Conservation (phyloP, 2,797 vertebrate species). For the Phoeniculus purpureus region DNA sequence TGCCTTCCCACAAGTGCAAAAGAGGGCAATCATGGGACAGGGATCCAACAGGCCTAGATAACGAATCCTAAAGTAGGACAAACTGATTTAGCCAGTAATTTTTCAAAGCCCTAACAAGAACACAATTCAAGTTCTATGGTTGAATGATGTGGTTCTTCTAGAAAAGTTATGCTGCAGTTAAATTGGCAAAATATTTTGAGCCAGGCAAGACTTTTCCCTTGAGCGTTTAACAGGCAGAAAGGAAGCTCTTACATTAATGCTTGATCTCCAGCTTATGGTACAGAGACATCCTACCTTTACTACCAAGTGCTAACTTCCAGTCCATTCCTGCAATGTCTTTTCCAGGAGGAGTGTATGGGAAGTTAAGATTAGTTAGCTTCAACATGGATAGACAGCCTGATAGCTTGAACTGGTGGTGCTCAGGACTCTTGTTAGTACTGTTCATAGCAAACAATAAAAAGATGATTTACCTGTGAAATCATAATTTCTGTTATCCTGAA, state of each 20-base stretch:
- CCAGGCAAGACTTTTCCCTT: background rate
- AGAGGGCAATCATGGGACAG: background rate
- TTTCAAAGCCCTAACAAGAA: background rate
- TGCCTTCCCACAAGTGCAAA: background rate
- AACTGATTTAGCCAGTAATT: background rate
- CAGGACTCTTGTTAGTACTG: background rate
- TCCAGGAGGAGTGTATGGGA: background rate
- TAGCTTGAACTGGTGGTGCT: background rate
- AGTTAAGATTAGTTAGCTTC: background rate
- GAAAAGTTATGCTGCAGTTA: background rate
- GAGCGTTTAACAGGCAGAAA: background rate
- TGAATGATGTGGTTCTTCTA: background rate
- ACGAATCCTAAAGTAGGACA: background rate
- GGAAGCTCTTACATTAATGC: background rate
- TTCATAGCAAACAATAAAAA: background rate
- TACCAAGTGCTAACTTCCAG: background rate
- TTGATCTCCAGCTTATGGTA: background rate
- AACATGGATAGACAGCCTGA: background rate
- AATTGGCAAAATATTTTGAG: background rate
- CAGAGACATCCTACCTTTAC: background rate
- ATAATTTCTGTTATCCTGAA: background rate
- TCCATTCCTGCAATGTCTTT: background rate
- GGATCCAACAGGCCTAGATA: background rate
- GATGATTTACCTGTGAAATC: background rate
- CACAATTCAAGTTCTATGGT: background rate